A percentile compares a stretch with the other conserved stretches of the same genome.
Evolutionary conservation across 2,113 vertebrate genomes (phyloP).

Genomic region (Cyprinus carpio): DNA sequence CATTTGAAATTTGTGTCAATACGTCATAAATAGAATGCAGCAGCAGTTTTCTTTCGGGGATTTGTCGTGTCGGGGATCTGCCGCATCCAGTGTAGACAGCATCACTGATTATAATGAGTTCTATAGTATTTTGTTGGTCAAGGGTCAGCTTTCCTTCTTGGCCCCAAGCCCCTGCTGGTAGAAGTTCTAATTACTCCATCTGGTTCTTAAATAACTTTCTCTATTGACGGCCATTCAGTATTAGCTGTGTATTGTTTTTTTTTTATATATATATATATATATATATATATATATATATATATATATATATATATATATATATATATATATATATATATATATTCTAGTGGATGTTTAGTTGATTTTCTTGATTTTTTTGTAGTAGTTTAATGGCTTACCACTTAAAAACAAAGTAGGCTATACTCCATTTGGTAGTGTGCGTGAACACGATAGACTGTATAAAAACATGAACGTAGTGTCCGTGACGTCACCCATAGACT

Average conservation of each 20-base stretch:
- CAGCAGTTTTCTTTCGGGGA: too few relatives aligned
- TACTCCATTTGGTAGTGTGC: not conserved
- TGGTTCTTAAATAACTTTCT: not conserved
- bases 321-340: not conserved
- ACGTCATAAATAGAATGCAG: too few relatives aligned
- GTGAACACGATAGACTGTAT: too few relatives aligned
- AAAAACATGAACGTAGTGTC: too few relatives aligned
- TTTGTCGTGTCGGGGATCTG: too few relatives aligned
- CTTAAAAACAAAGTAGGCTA: not conserved
- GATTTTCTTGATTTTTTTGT: not conserved
- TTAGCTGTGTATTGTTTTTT: not conserved
- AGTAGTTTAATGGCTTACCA: not conserved
- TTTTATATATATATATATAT: not conserved
- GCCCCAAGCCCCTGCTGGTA: not conserved
- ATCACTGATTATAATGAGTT: too few relatives aligned
- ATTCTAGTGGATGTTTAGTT: not conserved
- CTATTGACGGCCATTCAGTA: not conserved
- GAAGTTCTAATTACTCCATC: not conserved
- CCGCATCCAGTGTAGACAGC: too few relatives aligned
- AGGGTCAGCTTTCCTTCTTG: not conserved
- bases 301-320: too few relatives aligned
- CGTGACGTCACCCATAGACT: too few relatives aligned
- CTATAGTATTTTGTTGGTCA: too few relatives aligned
- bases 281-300: not conserved
- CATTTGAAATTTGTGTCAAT: too few relatives aligned